Evolutionary conservation across 2,113 vertebrate genomes (phyloP), one percentile per base, ranked within the genome.

Genomic region (Hippocampus barbouri): DNA sequence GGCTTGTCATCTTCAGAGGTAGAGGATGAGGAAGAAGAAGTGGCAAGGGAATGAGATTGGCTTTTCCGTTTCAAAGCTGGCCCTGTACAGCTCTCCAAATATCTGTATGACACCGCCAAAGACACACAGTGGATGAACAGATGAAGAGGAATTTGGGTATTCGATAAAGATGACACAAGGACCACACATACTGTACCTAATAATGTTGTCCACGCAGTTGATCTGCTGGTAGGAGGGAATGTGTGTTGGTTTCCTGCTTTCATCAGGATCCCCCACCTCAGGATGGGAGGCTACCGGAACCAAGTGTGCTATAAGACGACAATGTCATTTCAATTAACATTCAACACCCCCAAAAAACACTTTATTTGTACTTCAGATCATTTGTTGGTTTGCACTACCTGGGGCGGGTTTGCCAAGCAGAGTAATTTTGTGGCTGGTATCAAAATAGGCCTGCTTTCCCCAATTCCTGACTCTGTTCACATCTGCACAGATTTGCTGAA

Each of bases 211-310:
- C 53, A 95, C 93, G 84, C 93, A 96, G 84, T 94, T 96, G 72
- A 97, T 95, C 74, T 97, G 95, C 85, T 97, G 96, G 79, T 96
- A 97, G 12, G 94, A 96, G 15, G 94, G 94, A 88, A 94, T 77
- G 68, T 25, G 89, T 0, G 86, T 70, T 72, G 87, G 88, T 71
- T 86, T 93, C 77, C 91, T 90, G 70, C 86, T 78, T 16, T 87
- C 88, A 30, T 90, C 86, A 41, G 71, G 81, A 63, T 85, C 87
- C 77, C 83, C 72, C 43, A 85, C 56, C 38, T 83, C 80, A 9
- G 75, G 70, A 11, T 84, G 90, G 76, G 84, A 84, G 54, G 79
- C 34, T 0, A 74, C 2, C 0, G 74, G 83, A 47, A 61, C 75
- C n/a, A 74, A 68, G 47, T 59, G 70, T 25, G 71, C 89, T 87